Percentiles rank a stretch among this genome's conserved stretches.
Conservation (phyloP, 2,888 invertebrate species). For the Petrolisthes cinctipes region DNA sequence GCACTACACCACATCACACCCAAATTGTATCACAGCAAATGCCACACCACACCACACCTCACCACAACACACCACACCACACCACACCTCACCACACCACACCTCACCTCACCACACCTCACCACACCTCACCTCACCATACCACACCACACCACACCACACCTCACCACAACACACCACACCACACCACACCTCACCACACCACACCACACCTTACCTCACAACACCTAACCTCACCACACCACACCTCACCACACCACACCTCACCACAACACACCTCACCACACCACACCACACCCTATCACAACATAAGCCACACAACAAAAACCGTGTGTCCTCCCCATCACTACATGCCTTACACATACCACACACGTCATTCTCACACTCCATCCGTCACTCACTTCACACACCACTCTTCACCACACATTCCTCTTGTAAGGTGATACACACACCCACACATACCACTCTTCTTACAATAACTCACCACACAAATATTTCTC, state of each 20-base stretch:
- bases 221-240: neutral
- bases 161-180: slow-evolving; percentile 1
- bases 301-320: neutral
- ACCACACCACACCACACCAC: neutral
- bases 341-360: too few species aligned
- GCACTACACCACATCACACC: too few species aligned
- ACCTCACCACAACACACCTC: neutral
- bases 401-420: too few species aligned
- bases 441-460: neutral
- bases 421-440: too few species aligned
- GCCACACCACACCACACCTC: neutral
- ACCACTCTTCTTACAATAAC: neutral
- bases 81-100: neutral
- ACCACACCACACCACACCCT: neutral
- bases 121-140: neutral
- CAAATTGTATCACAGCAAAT: too few species aligned
- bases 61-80: neutral
- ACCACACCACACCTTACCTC: neutral
- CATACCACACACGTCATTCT: too few species aligned
- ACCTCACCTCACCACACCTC: neutral
- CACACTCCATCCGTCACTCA: too few species aligned
- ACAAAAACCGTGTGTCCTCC: neutral
- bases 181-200: neutral
- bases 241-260: neutral
- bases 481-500: too few species aligned